These are phyloP conservation scores for Atethmia centrago DNA, from an alignment of 2,888 invertebrate species.

Conservation along the genomic window DNA sequence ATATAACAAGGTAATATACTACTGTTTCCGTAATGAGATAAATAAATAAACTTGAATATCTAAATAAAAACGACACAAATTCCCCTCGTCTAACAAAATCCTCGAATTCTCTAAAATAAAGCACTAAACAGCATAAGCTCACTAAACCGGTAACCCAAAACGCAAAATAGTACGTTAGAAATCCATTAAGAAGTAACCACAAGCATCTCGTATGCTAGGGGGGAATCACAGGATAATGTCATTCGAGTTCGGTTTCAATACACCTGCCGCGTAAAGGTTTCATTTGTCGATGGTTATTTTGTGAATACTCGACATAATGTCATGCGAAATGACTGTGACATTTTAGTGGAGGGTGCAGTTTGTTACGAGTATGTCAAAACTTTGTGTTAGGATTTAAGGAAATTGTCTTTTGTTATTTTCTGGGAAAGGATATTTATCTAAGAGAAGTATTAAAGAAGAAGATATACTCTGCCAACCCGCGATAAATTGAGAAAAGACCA, in stretches of 20 bases:
- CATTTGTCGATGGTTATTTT: conserved; percentile 54
- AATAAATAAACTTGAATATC: no score
- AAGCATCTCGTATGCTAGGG: conserved; percentile 67
- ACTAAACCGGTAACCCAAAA: conserved; percentile 53
- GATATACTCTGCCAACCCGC: no score
- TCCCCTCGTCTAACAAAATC: conserved; percentile 4
- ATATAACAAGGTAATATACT: no score
- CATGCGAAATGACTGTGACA: conserved; percentile 43
- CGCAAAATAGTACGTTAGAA: conserved; percentile 57
- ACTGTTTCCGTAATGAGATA: no score
- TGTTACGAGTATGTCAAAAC: conserved; percentile 9
- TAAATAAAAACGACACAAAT: background rate
- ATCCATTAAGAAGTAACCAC: conserved; percentile 68
- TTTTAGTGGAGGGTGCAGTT: conserved; percentile 41
- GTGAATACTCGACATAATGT: conserved; percentile 60
- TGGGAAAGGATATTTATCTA: background rate
- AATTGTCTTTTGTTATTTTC: background rate
- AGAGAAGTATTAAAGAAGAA: no score
- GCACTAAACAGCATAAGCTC: conserved; percentile 22
- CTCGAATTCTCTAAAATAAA: conserved; percentile 13
- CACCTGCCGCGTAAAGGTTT: conserved; percentile 46
- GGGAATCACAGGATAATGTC: conserved; percentile 55
- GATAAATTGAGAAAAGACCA: no score
- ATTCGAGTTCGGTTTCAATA: conserved; percentile 51
- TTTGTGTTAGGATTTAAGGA: background rate